Base-by-base conservation (phyloP, 1,140 invertebrate species). In the Sminthurides bifidus region DNA sequence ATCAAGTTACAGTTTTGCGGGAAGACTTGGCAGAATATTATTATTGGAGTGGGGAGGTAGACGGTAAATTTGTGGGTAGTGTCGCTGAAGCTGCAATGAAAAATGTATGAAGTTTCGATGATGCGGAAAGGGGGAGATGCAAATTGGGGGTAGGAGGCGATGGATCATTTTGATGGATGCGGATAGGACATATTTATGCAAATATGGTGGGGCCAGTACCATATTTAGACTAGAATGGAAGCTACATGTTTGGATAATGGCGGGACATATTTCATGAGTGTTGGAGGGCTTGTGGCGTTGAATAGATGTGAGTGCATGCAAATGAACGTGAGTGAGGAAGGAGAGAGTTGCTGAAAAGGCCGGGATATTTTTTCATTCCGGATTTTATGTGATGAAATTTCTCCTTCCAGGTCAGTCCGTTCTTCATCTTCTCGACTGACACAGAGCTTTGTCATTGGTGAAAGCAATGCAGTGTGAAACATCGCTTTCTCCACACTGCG, bases 141-240 rank as follows among this genome's bases (percentile, higher is more conserved):
- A 58, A 58, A 62, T 62, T 61, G 33, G 55, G 53, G 58, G 56
- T 58, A 58, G 58, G 57, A 54, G 57, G 43, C 55, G 60, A 60
- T 63, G 59, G 58, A 63, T 63, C 58, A 63, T 55, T 63, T 63
- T 63, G 61, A 63, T 63, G 52, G 61, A 63, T 63, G 53, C 54
- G 21, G 49, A 56, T 59, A 62, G 55, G 58, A 63, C 54, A 63
- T 63, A 60, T 63, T 63, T 64, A 64, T 64, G 63, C 58, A 61
- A 64, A 64, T 64, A 59, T 54, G 53, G 44, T 54, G 51, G 58
- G 62, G 44, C 56, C 43, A 55, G 26, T 33, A 56, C 63, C 63
- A 64, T 61, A 64, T 61, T 54, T 58, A 60, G 38, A 54, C 51
- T 21, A 50, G 60, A 58, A 58, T 49, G 53, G 49, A 59, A 59